Evolutionary conservation across 2,797 vertebrate genomes (phyloP).

Genomic region (Muraenolepis orangiensis): DNA sequence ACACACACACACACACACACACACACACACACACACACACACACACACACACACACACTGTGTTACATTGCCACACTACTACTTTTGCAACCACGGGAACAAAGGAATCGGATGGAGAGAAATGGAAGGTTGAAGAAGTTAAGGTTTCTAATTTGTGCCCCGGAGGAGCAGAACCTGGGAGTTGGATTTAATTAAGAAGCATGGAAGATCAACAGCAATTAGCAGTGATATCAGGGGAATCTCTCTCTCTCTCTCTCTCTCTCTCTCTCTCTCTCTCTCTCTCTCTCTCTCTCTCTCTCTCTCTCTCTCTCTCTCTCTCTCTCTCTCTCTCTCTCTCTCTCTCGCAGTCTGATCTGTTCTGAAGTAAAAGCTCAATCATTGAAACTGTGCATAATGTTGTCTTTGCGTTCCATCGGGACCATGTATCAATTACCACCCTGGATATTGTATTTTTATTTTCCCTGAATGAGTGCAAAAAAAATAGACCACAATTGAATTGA

Average conservation of each 20-base stretch:
- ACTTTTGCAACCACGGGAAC: constrained; percentile 23
- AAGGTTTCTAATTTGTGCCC: constrained; percentile 19
- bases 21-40: not conserved
- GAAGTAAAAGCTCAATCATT: not conserved
- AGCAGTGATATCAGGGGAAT: constrained; percentile 18
- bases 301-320: not conserved
- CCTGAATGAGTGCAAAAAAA: not conserved
- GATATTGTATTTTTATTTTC: not conserved
- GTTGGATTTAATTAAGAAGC: constrained; percentile 10
- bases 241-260: not conserved
- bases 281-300: not conserved
- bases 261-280: not conserved
- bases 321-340: not conserved
- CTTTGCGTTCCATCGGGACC: not conserved
- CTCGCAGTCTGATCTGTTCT: too few relatives aligned
- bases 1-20: not conserved
- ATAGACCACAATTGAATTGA: too few relatives aligned
- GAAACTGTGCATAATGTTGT: not conserved
- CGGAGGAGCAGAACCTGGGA: constrained; percentile 25
- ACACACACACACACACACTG: not conserved
- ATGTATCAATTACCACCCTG: not conserved
- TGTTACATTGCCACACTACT: not conserved
- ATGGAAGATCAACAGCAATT: constrained; percentile 6
- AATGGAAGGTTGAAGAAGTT: constrained; percentile 41
- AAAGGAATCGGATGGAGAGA: constrained; percentile 66